Evolutionary conservation across 2,113 vertebrate genomes (phyloP).

Genomic region (Halcyon senegalensis): DNA sequence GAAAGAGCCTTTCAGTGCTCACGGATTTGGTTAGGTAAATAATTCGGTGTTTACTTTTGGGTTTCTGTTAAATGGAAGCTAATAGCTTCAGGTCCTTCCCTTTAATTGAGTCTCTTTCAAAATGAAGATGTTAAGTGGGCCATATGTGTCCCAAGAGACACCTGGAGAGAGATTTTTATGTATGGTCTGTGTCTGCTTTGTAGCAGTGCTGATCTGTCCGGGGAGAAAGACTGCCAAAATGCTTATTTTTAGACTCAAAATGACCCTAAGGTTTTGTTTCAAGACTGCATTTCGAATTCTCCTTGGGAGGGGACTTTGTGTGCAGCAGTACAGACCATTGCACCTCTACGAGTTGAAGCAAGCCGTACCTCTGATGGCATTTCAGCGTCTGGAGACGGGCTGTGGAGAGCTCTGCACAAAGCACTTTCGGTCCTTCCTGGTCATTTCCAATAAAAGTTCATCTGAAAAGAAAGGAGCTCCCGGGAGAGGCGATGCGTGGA

Average conservation of each 20-base stretch:
- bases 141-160: neutral
- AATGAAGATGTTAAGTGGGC: neutral
- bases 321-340: neutral
- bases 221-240: neutral
- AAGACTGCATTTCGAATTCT: rapidly evolving
- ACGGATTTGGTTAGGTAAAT: neutral
- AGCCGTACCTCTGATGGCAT: rapidly evolving
- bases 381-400: neutral
- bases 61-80: neutral
- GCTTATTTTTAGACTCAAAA: neutral
- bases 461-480: neutral
- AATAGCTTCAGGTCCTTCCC: neutral
- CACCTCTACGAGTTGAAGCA: rapidly evolving
- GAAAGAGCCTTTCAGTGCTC: neutral
- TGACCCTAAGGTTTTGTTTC: neutral
- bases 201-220: neutral
- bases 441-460: neutral
- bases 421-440: rapidly evolving
- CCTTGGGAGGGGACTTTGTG: neutral
- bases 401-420: neutral
- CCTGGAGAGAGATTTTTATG: neutral
- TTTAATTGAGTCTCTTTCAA: neutral
- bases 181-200: neutral
- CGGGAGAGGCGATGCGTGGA: neutral
- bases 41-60: neutral